Evolutionary conservation across 2,113 vertebrate genomes (phyloP), one percentile per base, ranked within the genome.

Genomic region (Balaeniceps rex): DNA sequence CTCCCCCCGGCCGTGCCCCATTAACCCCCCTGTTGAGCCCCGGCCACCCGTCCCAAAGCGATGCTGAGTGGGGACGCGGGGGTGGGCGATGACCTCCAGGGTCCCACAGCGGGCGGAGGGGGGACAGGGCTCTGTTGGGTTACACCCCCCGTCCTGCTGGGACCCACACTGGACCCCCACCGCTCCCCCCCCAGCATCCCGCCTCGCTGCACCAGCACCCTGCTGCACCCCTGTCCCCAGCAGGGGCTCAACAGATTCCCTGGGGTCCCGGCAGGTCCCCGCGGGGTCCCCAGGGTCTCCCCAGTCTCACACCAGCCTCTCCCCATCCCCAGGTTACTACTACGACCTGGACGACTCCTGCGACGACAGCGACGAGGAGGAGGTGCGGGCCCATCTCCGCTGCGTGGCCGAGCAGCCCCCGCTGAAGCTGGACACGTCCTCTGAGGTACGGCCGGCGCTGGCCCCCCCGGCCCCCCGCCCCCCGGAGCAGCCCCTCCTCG

Each of bases 311-410:
- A 0, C 6, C 71, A 72, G 33, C 65, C 60, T 83, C 23, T 90
- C 46, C 19, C 42, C 14, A 4, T 36, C 33, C 51, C 11, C 96
- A 99, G 99, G 99, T 87, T 99, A 99, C 97, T 99, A 99, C 97
- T 99, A 99, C 4, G 99, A 99, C 97, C 98, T 99, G 95, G 99
- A 99, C 5, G 99, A 99, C 98, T 99, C 99, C 18, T 99, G 99
- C 1, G 99, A 99, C 0, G 99, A 99, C 97, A 99, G 99, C 2
- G 99, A 99, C 2, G 99, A 99, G 94, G 99, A 99, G 95, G 99
- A 99, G 96, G 99, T 99, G 92, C 98, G 99, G 92, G 99, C 99
- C 49, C 99, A 99, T 98, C 99, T 99, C 81, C 98, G 99, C 64
- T 99, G 99, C 19, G 99, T 99, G 57, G 98, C 99, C 1, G 99